Percentiles rank a stretch among this genome's conserved stretches.
phyloP scores from a whole-genome alignment of 1,140 invertebrate genomes.

The Leptestheria dahalacensis region DNA sequence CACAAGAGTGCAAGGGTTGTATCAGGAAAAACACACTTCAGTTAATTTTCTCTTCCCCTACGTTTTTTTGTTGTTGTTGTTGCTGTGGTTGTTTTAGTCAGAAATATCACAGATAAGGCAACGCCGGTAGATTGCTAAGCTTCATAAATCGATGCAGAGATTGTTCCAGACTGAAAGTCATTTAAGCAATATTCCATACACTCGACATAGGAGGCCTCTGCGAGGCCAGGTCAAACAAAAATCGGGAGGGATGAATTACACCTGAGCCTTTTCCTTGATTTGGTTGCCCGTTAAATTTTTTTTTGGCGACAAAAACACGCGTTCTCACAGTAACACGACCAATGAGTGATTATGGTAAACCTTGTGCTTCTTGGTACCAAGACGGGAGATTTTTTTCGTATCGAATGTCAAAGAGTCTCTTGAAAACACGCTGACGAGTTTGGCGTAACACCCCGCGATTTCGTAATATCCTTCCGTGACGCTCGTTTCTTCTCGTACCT shows the following conservation, averaged over 20 bases:
- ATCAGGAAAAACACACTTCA: constrained; percentile 1
- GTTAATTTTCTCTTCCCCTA: neutral
- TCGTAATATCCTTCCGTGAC: constrained; percentile 2
- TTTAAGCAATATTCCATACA: neutral
- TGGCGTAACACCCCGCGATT: constrained; percentile 2
- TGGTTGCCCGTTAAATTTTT: constrained; percentile 4
- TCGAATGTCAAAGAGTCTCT: neutral
- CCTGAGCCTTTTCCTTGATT: constrained; percentile 14
- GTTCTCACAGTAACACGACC: constrained; percentile 4
- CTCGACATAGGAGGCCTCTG: neutral
- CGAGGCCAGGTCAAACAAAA: constrained; percentile 6
- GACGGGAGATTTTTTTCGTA: constrained; percentile 4
- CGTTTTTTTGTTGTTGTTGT: constrained; percentile 5
- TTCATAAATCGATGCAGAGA: constrained; percentile 8
- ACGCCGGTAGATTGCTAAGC: constrained; percentile 15
- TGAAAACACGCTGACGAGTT: neutral
- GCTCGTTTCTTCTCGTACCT: neutral
- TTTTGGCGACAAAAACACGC: neutral
- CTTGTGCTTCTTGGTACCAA: neutral
- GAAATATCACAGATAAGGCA: constrained; percentile 17
- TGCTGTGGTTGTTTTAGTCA: too few relatives aligned
- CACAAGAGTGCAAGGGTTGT: neutral
- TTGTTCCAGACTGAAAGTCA: neutral
- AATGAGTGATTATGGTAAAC: neutral
- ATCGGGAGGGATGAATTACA: constrained; percentile 7